These are phyloP conservation scores for Proteles cristata DNA, from an alignment of 2,113 vertebrate genomes.

Conservation along the genomic window DNA sequence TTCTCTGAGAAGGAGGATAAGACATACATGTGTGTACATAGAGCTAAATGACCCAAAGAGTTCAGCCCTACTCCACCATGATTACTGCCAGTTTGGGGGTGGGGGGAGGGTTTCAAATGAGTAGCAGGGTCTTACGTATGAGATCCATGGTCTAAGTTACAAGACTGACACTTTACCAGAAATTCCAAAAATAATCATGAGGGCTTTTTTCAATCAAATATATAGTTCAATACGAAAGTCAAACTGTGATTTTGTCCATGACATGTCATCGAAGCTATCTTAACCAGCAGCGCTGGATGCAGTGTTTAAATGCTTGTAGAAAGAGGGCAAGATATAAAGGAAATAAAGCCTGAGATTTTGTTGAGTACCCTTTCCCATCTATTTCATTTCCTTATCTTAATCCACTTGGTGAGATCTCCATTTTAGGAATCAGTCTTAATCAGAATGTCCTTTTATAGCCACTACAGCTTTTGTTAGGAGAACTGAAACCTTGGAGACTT, in stretches of 20 bases:
- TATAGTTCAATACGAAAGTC: neutral
- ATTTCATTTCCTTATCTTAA: neutral
- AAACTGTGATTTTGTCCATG: neutral
- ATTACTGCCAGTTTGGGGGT: neutral
- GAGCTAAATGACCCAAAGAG: neutral
- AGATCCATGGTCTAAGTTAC: neutral
- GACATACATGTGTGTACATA: rapidly evolving
- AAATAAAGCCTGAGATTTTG: neutral
- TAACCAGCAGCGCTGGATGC: neutral
- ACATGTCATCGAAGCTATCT: neutral
- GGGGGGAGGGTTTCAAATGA: neutral
- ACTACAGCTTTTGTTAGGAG: neutral
- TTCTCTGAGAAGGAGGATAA: neutral
- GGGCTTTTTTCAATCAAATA: neutral
- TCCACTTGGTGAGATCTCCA: neutral
- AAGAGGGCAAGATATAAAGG: neutral
- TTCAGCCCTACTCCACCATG: neutral
- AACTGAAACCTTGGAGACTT: neutral
- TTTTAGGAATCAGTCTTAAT: neutral
- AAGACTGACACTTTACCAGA: neutral
- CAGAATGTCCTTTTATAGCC: conserved; percentile 7
- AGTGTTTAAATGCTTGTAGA: neutral
- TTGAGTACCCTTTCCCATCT: neutral
- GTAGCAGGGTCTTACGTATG: neutral
- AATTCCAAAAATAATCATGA: conserved; percentile 32